Conservation (phyloP, 2,113 vertebrate species). For the Geococcyx californianus region DNA sequence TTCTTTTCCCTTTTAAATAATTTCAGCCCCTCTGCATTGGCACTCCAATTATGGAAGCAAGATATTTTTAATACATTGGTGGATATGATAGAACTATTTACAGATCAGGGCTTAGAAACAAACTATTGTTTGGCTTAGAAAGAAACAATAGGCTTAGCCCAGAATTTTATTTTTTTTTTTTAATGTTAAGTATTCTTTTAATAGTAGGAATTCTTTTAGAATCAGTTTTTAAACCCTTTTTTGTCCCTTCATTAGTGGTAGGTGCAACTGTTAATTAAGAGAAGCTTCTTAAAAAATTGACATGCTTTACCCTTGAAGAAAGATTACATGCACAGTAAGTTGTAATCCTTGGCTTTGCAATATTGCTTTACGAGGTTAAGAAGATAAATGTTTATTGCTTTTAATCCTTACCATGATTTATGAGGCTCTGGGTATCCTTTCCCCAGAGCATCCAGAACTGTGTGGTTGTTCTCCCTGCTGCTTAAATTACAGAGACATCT, state of each 20-base stretch:
- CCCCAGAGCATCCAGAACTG: conserved; percentile 69
- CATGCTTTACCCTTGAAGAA: conserved; percentile 67
- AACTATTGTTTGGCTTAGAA: not conserved
- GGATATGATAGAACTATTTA: not conserved
- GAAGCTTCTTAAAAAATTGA: conserved; percentile 56
- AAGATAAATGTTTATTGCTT: conserved; percentile 87
- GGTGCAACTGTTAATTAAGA: conserved; percentile 19
- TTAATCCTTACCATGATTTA: conserved; percentile 88
- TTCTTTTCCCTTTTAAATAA: not conserved
- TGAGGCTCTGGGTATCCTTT: conserved; percentile 69
- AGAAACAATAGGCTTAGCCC: not conserved
- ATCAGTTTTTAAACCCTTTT: not conserved
- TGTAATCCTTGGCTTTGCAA: conserved; percentile 81
- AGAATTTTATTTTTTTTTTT: not conserved
- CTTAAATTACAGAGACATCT: conserved; percentile 76
- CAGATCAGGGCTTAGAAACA: not conserved
- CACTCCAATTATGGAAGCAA: not conserved
- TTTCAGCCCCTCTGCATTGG: not conserved
- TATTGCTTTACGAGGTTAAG: conserved; percentile 76
- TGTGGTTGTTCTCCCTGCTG: conserved; percentile 57
- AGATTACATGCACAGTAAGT: conserved; percentile 74
- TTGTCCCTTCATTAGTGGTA: not conserved
- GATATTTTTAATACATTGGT: not conserved
- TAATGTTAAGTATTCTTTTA: not conserved
- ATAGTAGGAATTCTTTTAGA: not conserved